Evolutionary conservation across 2,113 vertebrate species (phyloP).

Genomic region (Symphodus melops): DNA sequence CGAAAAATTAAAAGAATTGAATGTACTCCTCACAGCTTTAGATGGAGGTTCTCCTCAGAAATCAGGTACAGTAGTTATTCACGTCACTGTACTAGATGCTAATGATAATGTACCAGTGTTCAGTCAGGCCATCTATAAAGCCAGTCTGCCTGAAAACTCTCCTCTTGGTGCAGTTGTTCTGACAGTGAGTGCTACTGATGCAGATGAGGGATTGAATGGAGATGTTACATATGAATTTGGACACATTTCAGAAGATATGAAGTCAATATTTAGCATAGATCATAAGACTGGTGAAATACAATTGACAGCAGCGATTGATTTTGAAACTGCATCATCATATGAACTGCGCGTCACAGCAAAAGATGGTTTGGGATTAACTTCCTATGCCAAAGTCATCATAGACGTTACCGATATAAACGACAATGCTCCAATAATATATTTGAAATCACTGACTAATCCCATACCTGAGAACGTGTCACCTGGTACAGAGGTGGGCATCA

Average conservation of each 20-base stretch:
- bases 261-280: too few relatives aligned
- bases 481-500: too few relatives aligned
- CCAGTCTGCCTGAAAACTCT: conserved; percentile 74
- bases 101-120: conserved; percentile 80
- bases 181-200: conserved; percentile 74
- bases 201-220: conserved; percentile 22
- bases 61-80: conserved; percentile 53
- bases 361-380: conserved; percentile 77
- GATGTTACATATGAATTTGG: conserved; percentile 59
- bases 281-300: conserved; percentile 78
- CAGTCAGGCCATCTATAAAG: conserved; percentile 65
- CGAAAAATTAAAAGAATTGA: conserved; percentile 58
- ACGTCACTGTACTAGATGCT: too few relatives aligned
- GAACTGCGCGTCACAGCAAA: conserved; percentile 82
- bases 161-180: conserved; percentile 62
- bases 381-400: conserved; percentile 74
- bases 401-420: conserved; percentile 79
- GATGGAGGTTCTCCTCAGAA: conserved; percentile 78
- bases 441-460: conserved; percentile 50
- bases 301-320: conserved; percentile 74
- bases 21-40: conserved; percentile 67
- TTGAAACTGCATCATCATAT: conserved; percentile 73
- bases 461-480: conserved; percentile 76
- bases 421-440: conserved; percentile 68
- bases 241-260: conserved; percentile 40